phyloP scores from a whole-genome alignment of 2,113 vertebrate genomes.

The Amia ocellicauda region DNA sequence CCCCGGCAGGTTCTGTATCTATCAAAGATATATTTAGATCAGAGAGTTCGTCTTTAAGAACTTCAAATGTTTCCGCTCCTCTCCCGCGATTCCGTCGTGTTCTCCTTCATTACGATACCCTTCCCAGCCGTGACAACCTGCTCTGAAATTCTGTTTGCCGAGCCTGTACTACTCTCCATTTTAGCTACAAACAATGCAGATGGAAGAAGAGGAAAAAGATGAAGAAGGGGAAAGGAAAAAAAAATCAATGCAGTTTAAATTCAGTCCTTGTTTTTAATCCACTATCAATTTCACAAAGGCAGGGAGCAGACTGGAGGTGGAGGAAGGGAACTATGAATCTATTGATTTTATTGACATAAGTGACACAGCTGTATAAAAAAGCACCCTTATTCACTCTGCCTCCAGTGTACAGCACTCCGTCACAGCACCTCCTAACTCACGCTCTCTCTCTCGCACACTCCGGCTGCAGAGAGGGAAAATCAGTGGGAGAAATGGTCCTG shows the following conservation, averaged over 20 bases:
- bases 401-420: conserved; percentile 28
- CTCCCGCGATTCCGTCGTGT: too few species aligned
- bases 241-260: conserved; percentile 17
- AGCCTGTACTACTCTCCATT: conserved; percentile 26
- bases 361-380: conserved; percentile 31
- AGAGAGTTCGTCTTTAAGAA: too few species aligned
- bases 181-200: conserved; percentile 24
- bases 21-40: too few species aligned
- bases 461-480: conserved; percentile 22
- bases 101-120: too few species aligned
- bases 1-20: too few species aligned
- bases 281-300: conserved; percentile 23
- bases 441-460: conserved; percentile 11
- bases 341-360: conserved; percentile 31
- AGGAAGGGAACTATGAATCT: conserved; percentile 30
- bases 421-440: conserved; percentile 25
- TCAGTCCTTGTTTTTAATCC: conserved; percentile 27
- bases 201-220: conserved; percentile 4
- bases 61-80: too few species aligned
- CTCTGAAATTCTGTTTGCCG: too few species aligned
- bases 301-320: conserved; percentile 22
- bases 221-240: too few species aligned
- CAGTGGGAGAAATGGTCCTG: not conserved
- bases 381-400: conserved; percentile 9
- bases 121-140: too few species aligned